Conservation (phyloP, 2,888 invertebrate species). For the Rhagophthalmus giganteus region DNA sequence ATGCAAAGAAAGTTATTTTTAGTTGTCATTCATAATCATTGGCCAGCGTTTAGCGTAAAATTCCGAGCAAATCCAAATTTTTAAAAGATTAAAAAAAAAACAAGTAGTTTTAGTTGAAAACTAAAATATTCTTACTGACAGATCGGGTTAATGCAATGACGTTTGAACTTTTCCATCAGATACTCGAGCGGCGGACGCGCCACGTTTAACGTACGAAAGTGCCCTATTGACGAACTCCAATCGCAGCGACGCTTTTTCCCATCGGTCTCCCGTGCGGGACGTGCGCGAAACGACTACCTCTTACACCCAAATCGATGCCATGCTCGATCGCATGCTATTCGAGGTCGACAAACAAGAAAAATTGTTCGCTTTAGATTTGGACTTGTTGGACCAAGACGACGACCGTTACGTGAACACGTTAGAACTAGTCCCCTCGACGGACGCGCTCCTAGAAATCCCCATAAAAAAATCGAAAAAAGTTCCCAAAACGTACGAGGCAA, state of each 20-base stretch:
- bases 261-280: slow-evolving; percentile 10
- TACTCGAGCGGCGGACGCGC: slow-evolving; percentile 39
- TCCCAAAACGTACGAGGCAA: slow-evolving; percentile 48
- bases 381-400: slow-evolving; percentile 41
- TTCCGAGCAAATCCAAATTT: slow-evolving; percentile 9
- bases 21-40: slow-evolving; percentile 41
- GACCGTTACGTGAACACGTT: slow-evolving; percentile 47
- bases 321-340: slow-evolving; percentile 53
- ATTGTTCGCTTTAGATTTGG: slow-evolving; percentile 47
- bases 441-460: slow-evolving; percentile 54
- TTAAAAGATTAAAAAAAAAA: slow-evolving; percentile 8
- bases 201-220: slow-evolving; percentile 50
- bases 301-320: slow-evolving; percentile 53
- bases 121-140: slow-evolving; percentile 42
- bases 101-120: slow-evolving; percentile 7
- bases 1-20: slow-evolving; percentile 33
- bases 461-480: slow-evolving; percentile 47
- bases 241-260: slow-evolving; percentile 40
- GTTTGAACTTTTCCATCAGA: slow-evolving; percentile 42
- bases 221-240: slow-evolving; percentile 45
- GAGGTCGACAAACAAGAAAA: slow-evolving; percentile 54
- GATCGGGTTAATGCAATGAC: slow-evolving; percentile 34
- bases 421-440: slow-evolving; percentile 50
- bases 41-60: slow-evolving; percentile 27
- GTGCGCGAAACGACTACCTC: too few relatives aligned